A percentile compares a stretch with the other conserved stretches of the same genome.
phyloP scores from a whole-genome alignment of 2,797 vertebrate species.

The Trichosurus vulpecula region DNA sequence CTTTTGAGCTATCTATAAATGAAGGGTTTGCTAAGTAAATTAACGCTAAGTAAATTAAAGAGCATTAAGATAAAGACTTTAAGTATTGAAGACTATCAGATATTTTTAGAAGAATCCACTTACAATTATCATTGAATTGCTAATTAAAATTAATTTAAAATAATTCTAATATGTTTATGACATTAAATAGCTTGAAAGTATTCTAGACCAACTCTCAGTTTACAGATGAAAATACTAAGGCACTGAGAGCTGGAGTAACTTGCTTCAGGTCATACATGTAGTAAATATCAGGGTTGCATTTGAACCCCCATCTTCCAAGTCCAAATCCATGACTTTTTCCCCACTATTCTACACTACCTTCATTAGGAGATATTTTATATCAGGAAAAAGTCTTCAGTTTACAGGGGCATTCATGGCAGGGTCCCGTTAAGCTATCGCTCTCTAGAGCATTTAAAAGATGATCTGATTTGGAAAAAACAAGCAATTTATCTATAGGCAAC shows the following conservation, averaged over 20 bases:
- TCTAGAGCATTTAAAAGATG: not conserved
- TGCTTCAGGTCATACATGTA: not conserved
- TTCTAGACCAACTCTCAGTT: not conserved
- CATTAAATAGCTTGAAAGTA: not conserved
- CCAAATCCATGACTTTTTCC: not conserved
- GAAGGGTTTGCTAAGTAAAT: conserved; percentile 42
- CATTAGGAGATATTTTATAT: conserved; percentile 3
- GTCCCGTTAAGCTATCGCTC: not conserved
- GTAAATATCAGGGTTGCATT: not conserved
- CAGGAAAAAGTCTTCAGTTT: not conserved
- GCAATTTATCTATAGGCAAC: not conserved
- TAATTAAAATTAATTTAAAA: not conserved
- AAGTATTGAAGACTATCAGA: conserved; percentile 9
- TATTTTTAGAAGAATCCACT: not conserved
- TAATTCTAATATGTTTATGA: not conserved
- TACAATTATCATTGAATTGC: not conserved
- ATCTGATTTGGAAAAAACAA: not conserved
- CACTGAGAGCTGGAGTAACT: not conserved
- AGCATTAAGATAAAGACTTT: not conserved
- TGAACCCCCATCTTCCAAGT: not conserved
- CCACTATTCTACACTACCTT: not conserved
- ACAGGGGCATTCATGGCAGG: not conserved
- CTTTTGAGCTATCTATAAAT: not conserved
- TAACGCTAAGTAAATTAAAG: conserved; percentile 5
- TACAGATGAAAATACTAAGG: not conserved